phyloP scores from a whole-genome alignment of 2,888 invertebrate genomes.

The Tridacna gigas region DNA sequence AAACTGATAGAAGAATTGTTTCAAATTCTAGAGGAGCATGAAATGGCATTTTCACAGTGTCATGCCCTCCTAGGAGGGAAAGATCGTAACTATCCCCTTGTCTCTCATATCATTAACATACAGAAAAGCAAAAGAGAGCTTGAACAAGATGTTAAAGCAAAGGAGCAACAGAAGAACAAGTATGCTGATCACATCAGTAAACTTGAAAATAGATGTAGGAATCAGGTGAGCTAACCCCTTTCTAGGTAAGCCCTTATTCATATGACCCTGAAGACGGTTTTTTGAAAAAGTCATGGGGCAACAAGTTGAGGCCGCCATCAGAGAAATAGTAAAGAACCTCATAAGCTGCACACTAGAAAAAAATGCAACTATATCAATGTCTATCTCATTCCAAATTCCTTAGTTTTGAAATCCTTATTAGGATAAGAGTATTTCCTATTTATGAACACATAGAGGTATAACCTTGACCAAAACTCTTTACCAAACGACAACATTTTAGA shows the following conservation, averaged over 20 bases:
- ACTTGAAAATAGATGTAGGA: slow-evolving; percentile 62
- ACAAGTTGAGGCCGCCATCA: too few relatives aligned
- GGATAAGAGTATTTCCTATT: too few relatives aligned
- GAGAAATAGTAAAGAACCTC: too few relatives aligned
- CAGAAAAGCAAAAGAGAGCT: slow-evolving; percentile 54
- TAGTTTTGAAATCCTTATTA: too few relatives aligned
- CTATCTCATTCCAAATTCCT: too few relatives aligned
- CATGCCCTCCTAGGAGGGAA: slow-evolving; percentile 59
- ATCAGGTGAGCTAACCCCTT: slow-evolving; percentile 45
- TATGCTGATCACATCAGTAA: slow-evolving; percentile 62
- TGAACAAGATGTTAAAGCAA: slow-evolving; percentile 55
- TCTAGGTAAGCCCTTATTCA: neutral
- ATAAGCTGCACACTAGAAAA: too few relatives aligned
- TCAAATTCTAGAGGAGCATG: slow-evolving; percentile 46
- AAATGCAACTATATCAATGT: too few relatives aligned
- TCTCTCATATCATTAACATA: slow-evolving; percentile 60
- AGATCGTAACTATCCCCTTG: slow-evolving; percentile 57
- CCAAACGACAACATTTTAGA: too few relatives aligned
- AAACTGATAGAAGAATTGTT: slow-evolving; percentile 57
- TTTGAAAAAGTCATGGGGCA: too few relatives aligned
- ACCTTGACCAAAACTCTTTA: too few relatives aligned
- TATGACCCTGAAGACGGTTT: too few relatives aligned
- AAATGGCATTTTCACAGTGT: slow-evolving; percentile 56
- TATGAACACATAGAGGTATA: too few relatives aligned
- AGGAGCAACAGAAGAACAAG: slow-evolving; percentile 61